Evolutionary conservation across 1,140 invertebrate species (phyloP).

Genomic region (Bemisia tabaci): DNA sequence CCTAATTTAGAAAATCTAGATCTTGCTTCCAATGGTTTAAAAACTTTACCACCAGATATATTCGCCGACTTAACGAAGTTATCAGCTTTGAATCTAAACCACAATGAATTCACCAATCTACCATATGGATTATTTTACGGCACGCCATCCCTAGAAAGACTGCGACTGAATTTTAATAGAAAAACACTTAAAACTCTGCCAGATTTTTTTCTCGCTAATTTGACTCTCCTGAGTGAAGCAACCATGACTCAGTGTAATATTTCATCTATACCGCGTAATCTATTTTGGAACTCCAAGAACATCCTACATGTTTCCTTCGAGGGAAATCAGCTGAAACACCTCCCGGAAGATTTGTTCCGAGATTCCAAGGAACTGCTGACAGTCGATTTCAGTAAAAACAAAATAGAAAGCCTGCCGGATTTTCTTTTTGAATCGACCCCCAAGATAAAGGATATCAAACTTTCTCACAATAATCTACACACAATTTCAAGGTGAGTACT

Average conservation of each 20-base stretch:
- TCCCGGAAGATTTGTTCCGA: slow-evolving; percentile 40
- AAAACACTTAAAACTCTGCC: slow-evolving; percentile 46
- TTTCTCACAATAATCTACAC: slow-evolving; percentile 10
- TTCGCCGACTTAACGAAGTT: slow-evolving; percentile 41
- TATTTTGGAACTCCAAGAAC: slow-evolving; percentile 38
- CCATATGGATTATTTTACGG: slow-evolving; percentile 40
- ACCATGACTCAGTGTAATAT: slow-evolving; percentile 3
- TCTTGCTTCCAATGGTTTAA: slow-evolving; percentile 43
- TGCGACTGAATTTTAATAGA: slow-evolving; percentile 34
- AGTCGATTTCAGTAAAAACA: slow-evolving; percentile 41
- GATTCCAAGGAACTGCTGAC: slow-evolving; percentile 38
- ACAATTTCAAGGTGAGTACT: slow-evolving; percentile 38
- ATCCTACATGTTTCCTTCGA: slow-evolving; percentile 40
- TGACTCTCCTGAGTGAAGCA: slow-evolving; percentile 3
- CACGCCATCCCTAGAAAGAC: slow-evolving; percentile 40
- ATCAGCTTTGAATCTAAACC: slow-evolving; percentile 42
- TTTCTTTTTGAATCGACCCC: not conserved
- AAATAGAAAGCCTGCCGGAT: slow-evolving; percentile 31
- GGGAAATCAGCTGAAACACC: slow-evolving; percentile 36
- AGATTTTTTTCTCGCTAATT: slow-evolving; percentile 20
- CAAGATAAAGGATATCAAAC: slow-evolving; percentile 5
- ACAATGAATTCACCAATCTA: slow-evolving; percentile 41
- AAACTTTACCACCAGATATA: slow-evolving; percentile 37
- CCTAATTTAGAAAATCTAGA: slow-evolving; percentile 42
- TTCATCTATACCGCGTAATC: slow-evolving; percentile 36